Conservation (phyloP, 2,888 invertebrate genomes). For the Hoplodrina blanda region DNA sequence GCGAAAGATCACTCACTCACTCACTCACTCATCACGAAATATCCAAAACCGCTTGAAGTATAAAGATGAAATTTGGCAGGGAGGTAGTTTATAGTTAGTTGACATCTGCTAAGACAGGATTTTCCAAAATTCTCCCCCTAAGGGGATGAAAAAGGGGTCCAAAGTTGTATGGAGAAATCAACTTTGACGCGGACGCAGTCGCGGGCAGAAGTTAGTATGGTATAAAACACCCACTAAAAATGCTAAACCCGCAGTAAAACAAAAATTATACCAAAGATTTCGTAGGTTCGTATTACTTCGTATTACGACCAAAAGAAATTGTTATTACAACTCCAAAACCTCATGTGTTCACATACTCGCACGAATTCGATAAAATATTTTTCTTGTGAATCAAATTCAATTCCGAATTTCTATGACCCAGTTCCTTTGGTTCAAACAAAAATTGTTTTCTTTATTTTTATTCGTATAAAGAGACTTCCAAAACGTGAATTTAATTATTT, state of each 20-base stretch:
- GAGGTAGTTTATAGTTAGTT: too few species aligned
- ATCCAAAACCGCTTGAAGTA: too few species aligned
- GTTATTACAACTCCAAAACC: conserved; percentile 26
- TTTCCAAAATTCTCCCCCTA: too few species aligned
- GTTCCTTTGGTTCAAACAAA: conserved; percentile 36
- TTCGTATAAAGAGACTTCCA: conserved; percentile 4
- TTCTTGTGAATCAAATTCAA: conserved; percentile 49
- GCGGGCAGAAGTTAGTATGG: neutral
- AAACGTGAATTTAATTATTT: conserved; percentile 19
- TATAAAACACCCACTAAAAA: neutral
- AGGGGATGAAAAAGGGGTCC: too few species aligned
- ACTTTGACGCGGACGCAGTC: too few species aligned
- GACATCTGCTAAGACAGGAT: too few species aligned
- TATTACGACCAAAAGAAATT: conserved; percentile 21
- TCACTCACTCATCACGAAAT: too few species aligned
- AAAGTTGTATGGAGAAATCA: too few species aligned
- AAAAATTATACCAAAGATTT: conserved; percentile 15
- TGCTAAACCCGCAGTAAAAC: neutral
- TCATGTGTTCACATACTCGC: conserved; percentile 23
- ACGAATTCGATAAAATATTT: conserved; percentile 45
- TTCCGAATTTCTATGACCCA: conserved; percentile 35
- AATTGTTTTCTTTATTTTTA: conserved; percentile 22
- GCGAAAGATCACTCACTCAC: too few species aligned
- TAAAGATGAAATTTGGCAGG: too few species aligned
- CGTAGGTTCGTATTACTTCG: neutral